Conservation (phyloP, 2,113 vertebrate genomes). For the Accipiter cooperii region DNA sequence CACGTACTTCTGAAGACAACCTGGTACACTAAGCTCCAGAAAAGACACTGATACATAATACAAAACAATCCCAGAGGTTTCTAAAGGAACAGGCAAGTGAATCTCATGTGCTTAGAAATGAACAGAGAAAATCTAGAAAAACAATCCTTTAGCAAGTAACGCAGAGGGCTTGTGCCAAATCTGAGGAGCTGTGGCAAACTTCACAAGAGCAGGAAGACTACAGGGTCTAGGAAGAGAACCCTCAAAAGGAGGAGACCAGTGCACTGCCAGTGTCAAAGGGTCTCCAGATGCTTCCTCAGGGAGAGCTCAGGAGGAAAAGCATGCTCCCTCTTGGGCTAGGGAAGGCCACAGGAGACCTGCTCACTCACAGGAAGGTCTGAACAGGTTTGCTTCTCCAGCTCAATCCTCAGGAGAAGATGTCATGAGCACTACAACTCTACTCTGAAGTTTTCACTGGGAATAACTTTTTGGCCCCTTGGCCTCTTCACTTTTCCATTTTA, state of each 20-base stretch:
- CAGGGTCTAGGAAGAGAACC: not conserved
- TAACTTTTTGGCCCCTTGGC: not conserved
- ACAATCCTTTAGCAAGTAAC: not conserved
- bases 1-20: not conserved
- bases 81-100: not conserved
- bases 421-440: not conserved
- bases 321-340: not conserved
- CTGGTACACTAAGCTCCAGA: not conserved
- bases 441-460: not conserved
- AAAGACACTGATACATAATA: not conserved
- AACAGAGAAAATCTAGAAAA: not conserved
- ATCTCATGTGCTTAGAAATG: not conserved
- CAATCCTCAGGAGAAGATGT: not conserved
- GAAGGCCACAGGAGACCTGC: not conserved
- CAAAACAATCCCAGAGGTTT: not conserved
- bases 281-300: not conserved
- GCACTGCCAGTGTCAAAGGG: not conserved
- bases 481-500: not conserved
- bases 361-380: not conserved
- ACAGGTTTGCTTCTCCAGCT: not conserved
- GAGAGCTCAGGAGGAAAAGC: not conserved
- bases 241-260: not conserved
- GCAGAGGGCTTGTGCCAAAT: not conserved
- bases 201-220: not conserved
- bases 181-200: not conserved